A percentile compares a stretch with the other conserved stretches of the same genome.
Conservation (phyloP, 2,888 invertebrate species). For the Sphinx pinastri region DNA sequence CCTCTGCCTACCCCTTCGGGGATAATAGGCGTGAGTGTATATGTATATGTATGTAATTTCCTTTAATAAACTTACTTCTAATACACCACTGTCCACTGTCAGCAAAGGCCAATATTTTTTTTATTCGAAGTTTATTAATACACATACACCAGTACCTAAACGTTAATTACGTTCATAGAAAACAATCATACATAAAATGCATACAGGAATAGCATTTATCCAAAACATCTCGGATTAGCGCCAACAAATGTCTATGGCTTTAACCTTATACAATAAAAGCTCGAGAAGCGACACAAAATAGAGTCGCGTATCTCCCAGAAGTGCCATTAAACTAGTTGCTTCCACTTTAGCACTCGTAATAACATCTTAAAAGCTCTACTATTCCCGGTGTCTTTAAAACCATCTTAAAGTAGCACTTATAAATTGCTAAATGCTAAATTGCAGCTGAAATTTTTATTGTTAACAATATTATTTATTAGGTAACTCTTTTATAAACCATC, state of each 20-base stretch:
- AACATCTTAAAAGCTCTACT: constrained; percentile 1
- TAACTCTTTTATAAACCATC: background rate
- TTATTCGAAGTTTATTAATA: background rate
- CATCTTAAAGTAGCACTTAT: background rate
- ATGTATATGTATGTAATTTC: too few species aligned
- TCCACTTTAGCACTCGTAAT: background rate
- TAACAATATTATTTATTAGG: too few species aligned
- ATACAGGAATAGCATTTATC: background rate
- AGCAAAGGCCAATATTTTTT: background rate
- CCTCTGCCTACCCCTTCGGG: too few species aligned
- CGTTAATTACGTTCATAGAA: too few species aligned
- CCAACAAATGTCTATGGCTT: background rate
- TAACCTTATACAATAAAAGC: constrained; percentile 11
- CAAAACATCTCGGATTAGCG: background rate
- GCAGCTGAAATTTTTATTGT: too few species aligned
- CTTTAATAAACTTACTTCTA: too few species aligned
- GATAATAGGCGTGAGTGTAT: too few species aligned
- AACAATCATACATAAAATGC: too few species aligned
- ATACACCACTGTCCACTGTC: too few species aligned
- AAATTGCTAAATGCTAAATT: too few species aligned
- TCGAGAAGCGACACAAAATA: constrained; percentile 1
- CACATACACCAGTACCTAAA: too few species aligned
- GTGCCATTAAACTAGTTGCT: constrained; percentile 13
- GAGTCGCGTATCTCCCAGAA: constrained; percentile 8
- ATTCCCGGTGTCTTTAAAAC: background rate